These are phyloP conservation scores for Zalophus californianus DNA, from an alignment of 2,797 vertebrate species.

Conservation along the genomic window DNA sequence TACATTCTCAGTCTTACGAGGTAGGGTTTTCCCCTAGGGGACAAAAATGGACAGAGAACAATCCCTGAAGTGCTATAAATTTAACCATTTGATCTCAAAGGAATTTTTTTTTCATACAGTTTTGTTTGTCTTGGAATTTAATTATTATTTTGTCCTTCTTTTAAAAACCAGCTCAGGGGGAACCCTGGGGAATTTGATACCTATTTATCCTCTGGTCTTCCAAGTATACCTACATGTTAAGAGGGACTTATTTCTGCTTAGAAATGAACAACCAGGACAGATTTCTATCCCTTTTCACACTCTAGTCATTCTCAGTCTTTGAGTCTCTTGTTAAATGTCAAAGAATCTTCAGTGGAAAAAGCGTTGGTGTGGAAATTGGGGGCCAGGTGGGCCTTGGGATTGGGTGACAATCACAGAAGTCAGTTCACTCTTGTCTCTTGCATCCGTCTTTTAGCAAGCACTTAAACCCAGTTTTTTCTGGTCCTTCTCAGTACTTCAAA, in stretches of 20 bases:
- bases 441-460: slow-evolving; percentile 40
- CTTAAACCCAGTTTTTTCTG: slow-evolving; percentile 39
- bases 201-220: slow-evolving; percentile 14
- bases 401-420: slow-evolving; percentile 51
- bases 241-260: slow-evolving; percentile 24
- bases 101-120: slow-evolving; percentile 34
- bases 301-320: background rate
- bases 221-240: slow-evolving; percentile 33
- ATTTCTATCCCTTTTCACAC: background rate
- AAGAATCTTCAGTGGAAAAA: background rate
- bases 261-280: background rate
- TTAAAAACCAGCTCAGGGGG: slow-evolving; percentile 22
- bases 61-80: background rate
- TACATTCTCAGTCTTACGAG: background rate
- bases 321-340: slow-evolving; percentile 61
- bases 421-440: slow-evolving; percentile 46
- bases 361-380: background rate
- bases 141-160: slow-evolving; percentile 45
- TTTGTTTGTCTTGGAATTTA: slow-evolving; percentile 38
- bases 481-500: slow-evolving; percentile 57
- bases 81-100: slow-evolving; percentile 51
- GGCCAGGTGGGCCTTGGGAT: background rate
- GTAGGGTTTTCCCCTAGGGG: background rate
- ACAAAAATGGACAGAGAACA: slow-evolving; percentile 46
- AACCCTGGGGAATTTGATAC: background rate